Evolutionary conservation across 1,140 invertebrate species (phyloP), one percentile per base, ranked within the genome.

Genomic region (Penaeus japonicus): DNA sequence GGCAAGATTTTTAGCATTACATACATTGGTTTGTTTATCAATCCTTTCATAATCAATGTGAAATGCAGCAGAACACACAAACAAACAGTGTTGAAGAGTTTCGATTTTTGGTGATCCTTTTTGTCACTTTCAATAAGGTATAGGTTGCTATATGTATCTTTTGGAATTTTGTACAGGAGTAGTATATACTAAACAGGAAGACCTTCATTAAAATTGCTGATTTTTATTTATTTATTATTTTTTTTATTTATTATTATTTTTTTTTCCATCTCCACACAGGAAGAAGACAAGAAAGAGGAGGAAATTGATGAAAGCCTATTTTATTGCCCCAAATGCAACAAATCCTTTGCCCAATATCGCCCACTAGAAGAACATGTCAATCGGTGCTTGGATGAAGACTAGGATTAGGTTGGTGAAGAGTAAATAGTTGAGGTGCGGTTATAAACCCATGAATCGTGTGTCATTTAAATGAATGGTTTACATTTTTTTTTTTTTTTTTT

Each of bases 291-390:
- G 84, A 83, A 89, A 62, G 90, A 90, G 15, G 89, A 89, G 20
- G 89, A 89, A 73, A 22, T 90, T 54, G 90, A 90, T 70, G 90
- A 90, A 57, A 89, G 85, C 47, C 81, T 90, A 4, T 90, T 90
- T 55, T 91, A 90, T 55, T 91, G 91, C 57, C 91, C 91, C 15
- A 91, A 91, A 83, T 91, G 91, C 70, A 91, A 90, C 73, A 89
- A 90, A 78, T 87, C 87, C 54, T 91, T 91, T 87, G 89, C 85
- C 53, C 90, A 91, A 55, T 84, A 91, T n/a, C 86, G 87, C 27
- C 91, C 91, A 4, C 89, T 91, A n/a, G 89, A 91, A 80, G 89
- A 91, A 79, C 90, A 90, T 54, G 90, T 90, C 24, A 90, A 90
- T 55, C 84, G 90, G 18, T 90, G 90, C 65, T 83, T 90, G 15